Base-by-base conservation (phyloP, 2,797 vertebrate genomes). In the Scarus forsteni region DNA sequence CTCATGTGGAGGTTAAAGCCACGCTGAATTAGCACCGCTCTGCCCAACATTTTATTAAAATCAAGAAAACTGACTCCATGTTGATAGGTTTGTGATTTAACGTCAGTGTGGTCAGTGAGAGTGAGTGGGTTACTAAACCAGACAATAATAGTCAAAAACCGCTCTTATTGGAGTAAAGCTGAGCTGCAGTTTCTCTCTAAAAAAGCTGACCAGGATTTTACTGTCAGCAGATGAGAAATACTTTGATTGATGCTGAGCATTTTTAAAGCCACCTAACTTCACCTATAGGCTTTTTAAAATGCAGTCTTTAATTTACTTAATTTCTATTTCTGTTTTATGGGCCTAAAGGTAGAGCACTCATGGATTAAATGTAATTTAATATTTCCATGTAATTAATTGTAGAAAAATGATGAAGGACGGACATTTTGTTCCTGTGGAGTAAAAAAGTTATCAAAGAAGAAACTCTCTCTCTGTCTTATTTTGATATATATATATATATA, bases 1-100 rank as follows among this genome's bases (percentile, higher is more conserved):
- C 81, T 79, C 70, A 66, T 57, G 51, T 78, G 55, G 69, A 52
- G 63, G 78, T 77, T 50, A 70, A 86, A 88, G 73, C 84, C 81
- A 42, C 12, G 55, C 64, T 70, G 80, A 80, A 77, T 87, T 83
- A 85, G 57, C 81, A 49, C 78, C 27, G 65, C 56, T 53, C 60
- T 54, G 65, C 18, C 0, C 14, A 15, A 49, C 46, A 10, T 70
- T 76, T 79, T 35, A 73, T 54, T 49, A 60, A 59, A 60, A 52
- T 19, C 16, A 9, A 14, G n/a, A 59, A 67, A 72, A 66, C 7
- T 45, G 66, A 70, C 19, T 35, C 60, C 70, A 55, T 7, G 74
- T 75, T 73, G 35, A 59, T 60, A 84, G 62, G 44, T 75, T 81
- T 51, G 40, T 83, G 72, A 77, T 84, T 81, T 79, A 71, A 53